Conservation (phyloP, 2,888 invertebrate species). For the Nomada ferruginata region DNA sequence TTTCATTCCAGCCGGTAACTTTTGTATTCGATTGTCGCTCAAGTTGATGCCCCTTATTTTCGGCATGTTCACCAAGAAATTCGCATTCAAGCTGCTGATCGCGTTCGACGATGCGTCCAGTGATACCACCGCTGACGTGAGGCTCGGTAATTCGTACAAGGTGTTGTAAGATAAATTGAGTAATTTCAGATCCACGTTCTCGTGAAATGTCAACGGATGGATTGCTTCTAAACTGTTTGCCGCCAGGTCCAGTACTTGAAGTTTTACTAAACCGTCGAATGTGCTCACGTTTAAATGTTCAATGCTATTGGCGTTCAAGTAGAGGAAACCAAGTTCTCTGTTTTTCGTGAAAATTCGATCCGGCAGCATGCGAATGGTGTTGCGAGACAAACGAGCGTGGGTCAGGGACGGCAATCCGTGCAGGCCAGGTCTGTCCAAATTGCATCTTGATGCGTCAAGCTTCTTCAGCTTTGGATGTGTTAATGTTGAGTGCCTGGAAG, state of each 20-base stretch:
- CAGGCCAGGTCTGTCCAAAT: constrained; percentile 84
- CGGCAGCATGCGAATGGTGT: constrained; percentile 87
- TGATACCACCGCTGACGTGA: constrained; percentile 62
- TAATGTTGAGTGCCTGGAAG: constrained; percentile 73
- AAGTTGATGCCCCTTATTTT: constrained; percentile 87
- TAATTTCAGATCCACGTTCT: constrained; percentile 87
- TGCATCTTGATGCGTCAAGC: constrained; percentile 79
- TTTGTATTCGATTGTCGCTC: constrained; percentile 88
- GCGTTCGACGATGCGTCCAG: constrained; percentile 77
- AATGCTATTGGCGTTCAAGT: constrained; percentile 89
- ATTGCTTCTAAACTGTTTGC: constrained; percentile 88
- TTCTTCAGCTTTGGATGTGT: constrained; percentile 75
- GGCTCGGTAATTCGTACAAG: constrained; percentile 71
- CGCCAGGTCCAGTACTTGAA: constrained; percentile 89
- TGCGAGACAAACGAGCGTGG: constrained; percentile 87
- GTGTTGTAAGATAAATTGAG: constrained; percentile 86
- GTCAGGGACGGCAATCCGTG: constrained; percentile 87
- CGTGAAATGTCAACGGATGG: constrained; percentile 86
- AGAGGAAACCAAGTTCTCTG: constrained; percentile 86
- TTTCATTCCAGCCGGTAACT: constrained; percentile 87
- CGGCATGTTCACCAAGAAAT: constrained; percentile 83
- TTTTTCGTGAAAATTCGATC: constrained; percentile 88
- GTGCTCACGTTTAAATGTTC: constrained; percentile 86
- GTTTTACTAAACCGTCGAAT: constrained; percentile 86
- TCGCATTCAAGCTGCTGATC: constrained; percentile 64